A percentile compares a stretch with the other conserved stretches of the same genome.
These are phyloP conservation scores for Neodon shergylaensis DNA, from an alignment of 2,113 vertebrate genomes.

Conservation along the genomic window DNA sequence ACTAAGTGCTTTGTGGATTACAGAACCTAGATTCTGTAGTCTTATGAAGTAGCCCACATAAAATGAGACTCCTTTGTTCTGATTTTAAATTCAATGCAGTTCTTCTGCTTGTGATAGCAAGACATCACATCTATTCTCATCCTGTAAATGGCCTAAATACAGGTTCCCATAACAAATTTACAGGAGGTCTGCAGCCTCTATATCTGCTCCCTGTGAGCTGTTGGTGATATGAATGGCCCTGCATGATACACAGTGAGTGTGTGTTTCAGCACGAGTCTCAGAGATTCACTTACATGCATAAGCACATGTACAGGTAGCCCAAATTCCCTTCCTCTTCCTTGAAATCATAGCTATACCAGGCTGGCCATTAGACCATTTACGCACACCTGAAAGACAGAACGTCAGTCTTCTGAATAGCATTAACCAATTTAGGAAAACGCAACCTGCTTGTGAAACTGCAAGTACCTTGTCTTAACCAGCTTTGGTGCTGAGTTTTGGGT, in stretches of 20 bases:
- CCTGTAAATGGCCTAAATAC: background rate
- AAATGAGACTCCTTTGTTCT: background rate
- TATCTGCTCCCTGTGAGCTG: background rate
- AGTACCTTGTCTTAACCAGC: background rate
- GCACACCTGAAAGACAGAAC: background rate
- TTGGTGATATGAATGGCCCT: background rate
- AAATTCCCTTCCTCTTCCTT: background rate
- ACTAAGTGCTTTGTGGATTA: background rate
- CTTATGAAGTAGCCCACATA: background rate
- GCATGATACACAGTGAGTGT: background rate
- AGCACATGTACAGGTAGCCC: too few relatives aligned
- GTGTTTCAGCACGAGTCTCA: background rate
- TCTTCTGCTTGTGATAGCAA: background rate
- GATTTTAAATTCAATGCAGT: background rate
- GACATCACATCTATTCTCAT: background rate
- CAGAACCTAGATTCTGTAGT: background rate
- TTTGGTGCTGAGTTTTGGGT: background rate
- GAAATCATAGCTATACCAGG: background rate
- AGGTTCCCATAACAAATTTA: background rate
- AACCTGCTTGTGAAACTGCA: background rate
- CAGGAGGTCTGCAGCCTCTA: background rate
- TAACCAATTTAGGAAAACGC: background rate
- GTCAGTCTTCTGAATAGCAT: background rate
- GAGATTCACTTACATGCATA: background rate
- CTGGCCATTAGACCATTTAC: background rate